These are phyloP conservation scores for Trachymyrmex cornetzi DNA, from an alignment of 1,140 invertebrate species.

Conservation along the genomic window DNA sequence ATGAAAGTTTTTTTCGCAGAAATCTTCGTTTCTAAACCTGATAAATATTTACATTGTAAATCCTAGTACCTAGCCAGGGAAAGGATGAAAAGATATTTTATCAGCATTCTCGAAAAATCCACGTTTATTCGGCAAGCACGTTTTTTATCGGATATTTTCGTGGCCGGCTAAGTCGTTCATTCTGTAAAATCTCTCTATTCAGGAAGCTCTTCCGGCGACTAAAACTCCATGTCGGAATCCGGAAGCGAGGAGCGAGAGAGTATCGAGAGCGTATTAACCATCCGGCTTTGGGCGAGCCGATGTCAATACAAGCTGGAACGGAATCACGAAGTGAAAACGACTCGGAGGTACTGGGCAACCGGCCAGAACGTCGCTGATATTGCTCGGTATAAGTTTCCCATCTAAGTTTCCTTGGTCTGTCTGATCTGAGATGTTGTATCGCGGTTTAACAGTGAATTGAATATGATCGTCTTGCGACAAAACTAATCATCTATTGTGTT, in stretches of 20 bases:
- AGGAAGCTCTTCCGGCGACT: slow-evolving; percentile 39
- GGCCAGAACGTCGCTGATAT: slow-evolving; percentile 70
- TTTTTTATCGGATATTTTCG: slow-evolving; percentile 61
- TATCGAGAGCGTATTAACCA: slow-evolving; percentile 74
- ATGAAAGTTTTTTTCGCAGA: not conserved
- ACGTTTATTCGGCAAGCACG: slow-evolving; percentile 8
- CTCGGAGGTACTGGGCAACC: slow-evolving; percentile 66
- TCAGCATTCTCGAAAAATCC: slow-evolving; percentile 24
- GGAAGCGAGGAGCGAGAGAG: slow-evolving; percentile 45
- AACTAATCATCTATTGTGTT: slow-evolving; percentile 9
- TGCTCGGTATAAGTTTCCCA: slow-evolving; percentile 66
- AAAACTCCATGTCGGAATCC: slow-evolving; percentile 29
- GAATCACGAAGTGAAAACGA: slow-evolving; percentile 75
- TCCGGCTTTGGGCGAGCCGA: slow-evolving; percentile 62
- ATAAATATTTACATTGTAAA: slow-evolving; percentile 37
- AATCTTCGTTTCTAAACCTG: not conserved
- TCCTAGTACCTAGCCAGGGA: not conserved
- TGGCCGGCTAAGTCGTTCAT: slow-evolving; percentile 44
- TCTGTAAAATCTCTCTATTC: slow-evolving; percentile 56
- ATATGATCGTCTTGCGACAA: not conserved
- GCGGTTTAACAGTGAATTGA: slow-evolving; percentile 26
- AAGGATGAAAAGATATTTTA: slow-evolving; percentile 25
- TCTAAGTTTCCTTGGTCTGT: slow-evolving; percentile 45
- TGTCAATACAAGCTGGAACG: slow-evolving; percentile 69
- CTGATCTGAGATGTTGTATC: slow-evolving; percentile 19